Evolutionary conservation across 2,797 vertebrate genomes (phyloP), one percentile per base, ranked within the genome.

Genomic region (Hirundo rustica): DNA sequence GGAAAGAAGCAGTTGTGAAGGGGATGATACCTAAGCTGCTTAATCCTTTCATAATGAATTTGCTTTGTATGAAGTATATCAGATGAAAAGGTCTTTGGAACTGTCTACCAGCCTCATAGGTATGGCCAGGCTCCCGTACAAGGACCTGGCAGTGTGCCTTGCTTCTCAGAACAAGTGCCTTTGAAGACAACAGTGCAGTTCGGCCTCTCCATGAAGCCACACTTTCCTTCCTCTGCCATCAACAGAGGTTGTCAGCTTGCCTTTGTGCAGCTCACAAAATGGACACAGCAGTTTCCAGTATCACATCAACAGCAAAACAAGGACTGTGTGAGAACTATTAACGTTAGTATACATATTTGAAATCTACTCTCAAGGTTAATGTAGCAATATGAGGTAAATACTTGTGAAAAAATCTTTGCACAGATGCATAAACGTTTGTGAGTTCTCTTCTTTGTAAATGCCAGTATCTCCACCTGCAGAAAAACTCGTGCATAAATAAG

Each of bases 31-130:
- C 54, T 74, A 74, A 94, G 14, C 9, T 47, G 26, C 15, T 82
- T 87, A 91, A 93, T 82, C 57, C 75, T 71, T 64, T 57, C 57
- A 42, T 77, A 92, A 92, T 44, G 16, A 91, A 68, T 75, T 74
- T 57, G 61, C 16, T 40, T 27, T 25, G 51, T 50, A 30, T 48
- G 38, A 94, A 95, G 62, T 20, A 2, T 23, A 32, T 57, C 32
- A 66, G 29, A 86, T 29, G 47, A 53, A 81, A 85, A 55, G 29
- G 55, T 62, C 64, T 89, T 85, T 67, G 53, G 47, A 62, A 32
- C 14, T 53, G 42, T 15, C 75, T 80, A 26, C 25, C 22, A 14
- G 2, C 21, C 62, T 71, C 34, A 50, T 4, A 64, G 16, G 6
- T 57, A 74, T 13, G 27, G 60, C 34, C 55, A 66, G 40, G 81